A percentile compares a stretch with the other conserved stretches of the same genome.
These are phyloP conservation scores for Balearica regulorum DNA, from an alignment of 2,797 vertebrate species.

Conservation along the genomic window DNA sequence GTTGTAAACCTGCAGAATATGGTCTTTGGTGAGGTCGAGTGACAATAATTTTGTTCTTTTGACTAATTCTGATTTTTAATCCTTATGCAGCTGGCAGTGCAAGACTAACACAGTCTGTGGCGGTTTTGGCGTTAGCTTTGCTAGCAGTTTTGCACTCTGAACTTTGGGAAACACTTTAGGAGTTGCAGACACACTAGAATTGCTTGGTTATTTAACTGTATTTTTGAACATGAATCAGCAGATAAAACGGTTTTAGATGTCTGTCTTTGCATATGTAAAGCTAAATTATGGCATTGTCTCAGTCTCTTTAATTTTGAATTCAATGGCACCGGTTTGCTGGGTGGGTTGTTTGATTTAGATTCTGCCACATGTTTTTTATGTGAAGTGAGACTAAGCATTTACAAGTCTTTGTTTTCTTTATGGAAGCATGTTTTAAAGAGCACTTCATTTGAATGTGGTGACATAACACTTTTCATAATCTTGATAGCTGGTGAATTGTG, in stretches of 20 bases:
- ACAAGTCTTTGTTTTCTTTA: constrained; percentile 18
- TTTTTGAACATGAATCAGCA: not conserved
- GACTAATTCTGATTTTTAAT: not conserved
- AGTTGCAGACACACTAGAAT: not conserved
- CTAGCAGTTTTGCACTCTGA: not conserved
- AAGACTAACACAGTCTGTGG: not conserved
- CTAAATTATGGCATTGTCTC: not conserved
- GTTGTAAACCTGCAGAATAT: not conserved
- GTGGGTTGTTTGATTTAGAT: not conserved
- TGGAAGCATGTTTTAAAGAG: constrained; percentile 31
- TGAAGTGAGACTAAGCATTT: not conserved
- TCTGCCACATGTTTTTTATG: not conserved
- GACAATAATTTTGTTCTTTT: not conserved
- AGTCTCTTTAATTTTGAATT: not conserved
- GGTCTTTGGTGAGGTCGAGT: not conserved
- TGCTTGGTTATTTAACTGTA: not conserved
- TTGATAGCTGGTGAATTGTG: not conserved
- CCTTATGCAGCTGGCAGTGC: not conserved
- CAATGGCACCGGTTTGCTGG: not conserved
- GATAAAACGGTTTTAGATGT: not conserved
- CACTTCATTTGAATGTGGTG: not conserved
- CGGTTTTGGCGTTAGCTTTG: not conserved
- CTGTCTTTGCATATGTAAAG: not conserved
- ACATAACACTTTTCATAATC: not conserved
- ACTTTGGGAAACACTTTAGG: not conserved